phyloP scores from a whole-genome alignment of 2,888 invertebrate species.

The Choristoneura rosaceana region DNA sequence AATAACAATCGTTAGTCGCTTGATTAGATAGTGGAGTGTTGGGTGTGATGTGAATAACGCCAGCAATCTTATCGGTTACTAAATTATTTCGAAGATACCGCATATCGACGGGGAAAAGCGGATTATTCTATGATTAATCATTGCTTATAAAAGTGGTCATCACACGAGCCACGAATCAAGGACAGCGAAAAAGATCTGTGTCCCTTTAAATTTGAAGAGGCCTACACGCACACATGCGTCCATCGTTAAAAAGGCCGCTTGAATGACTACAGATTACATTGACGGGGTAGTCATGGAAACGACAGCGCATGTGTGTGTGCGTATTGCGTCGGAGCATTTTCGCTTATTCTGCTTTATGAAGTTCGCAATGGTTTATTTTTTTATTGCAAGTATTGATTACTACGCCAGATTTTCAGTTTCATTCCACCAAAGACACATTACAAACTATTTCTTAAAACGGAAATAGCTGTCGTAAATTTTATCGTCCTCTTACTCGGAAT shows the following conservation, averaged over 20 bases:
- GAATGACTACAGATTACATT: not conserved
- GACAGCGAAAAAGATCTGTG: not conserved
- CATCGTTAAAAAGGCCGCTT: not conserved
- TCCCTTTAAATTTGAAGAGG: not conserved
- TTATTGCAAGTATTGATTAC: not conserved
- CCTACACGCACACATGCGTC: not conserved
- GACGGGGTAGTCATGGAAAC: not conserved
- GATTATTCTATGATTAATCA: conserved; percentile 30
- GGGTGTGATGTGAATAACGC: conserved; percentile 61
- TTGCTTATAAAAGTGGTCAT: not conserved
- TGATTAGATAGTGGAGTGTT: conserved; percentile 72
- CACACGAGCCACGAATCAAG: not conserved
- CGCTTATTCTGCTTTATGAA: not conserved
- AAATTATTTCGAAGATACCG: conserved; percentile 60
- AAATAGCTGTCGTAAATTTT: not conserved
- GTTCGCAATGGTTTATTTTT: not conserved
- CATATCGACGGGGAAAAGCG: conserved; percentile 1
- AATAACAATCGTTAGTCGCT: conserved; percentile 63
- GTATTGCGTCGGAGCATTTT: not conserved
- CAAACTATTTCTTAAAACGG: not conserved
- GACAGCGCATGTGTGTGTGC: not conserved
- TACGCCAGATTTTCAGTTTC: not conserved
- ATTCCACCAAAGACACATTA: not conserved
- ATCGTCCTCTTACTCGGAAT: not conserved
- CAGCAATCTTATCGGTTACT: conserved; percentile 70